These are phyloP conservation scores for Cavia porcellus DNA, from an alignment of 2,113 vertebrate species.

Conservation along the genomic window DNA sequence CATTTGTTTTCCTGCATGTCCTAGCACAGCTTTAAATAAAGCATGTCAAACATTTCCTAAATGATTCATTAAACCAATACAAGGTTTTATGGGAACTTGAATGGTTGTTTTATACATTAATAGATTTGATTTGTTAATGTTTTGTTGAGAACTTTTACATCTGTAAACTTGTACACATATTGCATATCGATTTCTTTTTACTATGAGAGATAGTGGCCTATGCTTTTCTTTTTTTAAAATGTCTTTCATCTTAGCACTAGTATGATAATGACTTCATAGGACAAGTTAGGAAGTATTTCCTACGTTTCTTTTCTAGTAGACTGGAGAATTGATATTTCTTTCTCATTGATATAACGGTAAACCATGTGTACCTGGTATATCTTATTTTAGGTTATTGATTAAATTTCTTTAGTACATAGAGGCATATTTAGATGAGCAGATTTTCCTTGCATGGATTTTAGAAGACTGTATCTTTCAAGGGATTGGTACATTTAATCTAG, in stretches of 20 bases:
- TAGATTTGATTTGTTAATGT: slow-evolving; percentile 5
- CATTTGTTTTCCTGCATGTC: not conserved
- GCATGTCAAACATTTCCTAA: not conserved
- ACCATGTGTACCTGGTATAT: not conserved
- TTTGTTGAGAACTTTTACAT: slow-evolving; percentile 32
- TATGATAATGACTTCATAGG: not conserved
- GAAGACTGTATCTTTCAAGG: not conserved
- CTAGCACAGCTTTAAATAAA: not conserved
- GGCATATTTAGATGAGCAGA: not conserved
- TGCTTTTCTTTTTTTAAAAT: not conserved
- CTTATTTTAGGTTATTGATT: slow-evolving; percentile 27
- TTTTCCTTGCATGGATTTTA: slow-evolving; percentile 9
- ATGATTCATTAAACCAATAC: not conserved
- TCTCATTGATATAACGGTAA: not conserved
- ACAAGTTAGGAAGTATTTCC: not conserved
- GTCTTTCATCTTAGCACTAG: slow-evolving; percentile 6
- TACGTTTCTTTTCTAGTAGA: not conserved
- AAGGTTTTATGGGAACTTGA: slow-evolving; percentile 5
- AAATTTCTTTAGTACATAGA: not conserved
- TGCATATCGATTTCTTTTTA: too few relatives aligned
- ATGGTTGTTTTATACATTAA: slow-evolving; percentile 14
- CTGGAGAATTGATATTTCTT: slow-evolving; percentile 23
- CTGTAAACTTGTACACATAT: not conserved
- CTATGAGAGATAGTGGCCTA: not conserved
- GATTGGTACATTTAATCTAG: not conserved